Conservation (phyloP, 2,888 invertebrate species). For the Amblyteles armatorius region DNA sequence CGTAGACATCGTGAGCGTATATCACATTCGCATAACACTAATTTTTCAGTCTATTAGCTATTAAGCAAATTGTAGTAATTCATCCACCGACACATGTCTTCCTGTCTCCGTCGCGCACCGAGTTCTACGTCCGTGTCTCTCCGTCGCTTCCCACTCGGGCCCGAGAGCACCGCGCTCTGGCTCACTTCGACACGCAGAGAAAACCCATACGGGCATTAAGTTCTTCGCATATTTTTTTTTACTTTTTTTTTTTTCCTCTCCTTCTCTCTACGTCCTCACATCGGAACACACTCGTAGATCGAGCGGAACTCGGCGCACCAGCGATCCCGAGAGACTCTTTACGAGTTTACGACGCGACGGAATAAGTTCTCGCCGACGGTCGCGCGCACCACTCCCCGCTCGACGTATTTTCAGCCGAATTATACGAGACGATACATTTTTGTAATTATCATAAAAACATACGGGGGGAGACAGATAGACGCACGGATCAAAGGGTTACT, state of each 20-base stretch:
- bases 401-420: slow-evolving; percentile 51
- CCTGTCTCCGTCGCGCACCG: slow-evolving; percentile 52
- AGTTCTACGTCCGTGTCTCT: slow-evolving; percentile 21
- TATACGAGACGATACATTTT: slow-evolving; percentile 34
- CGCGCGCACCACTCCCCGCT: slow-evolving; percentile 55
- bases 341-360: not conserved
- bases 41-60: slow-evolving; percentile 81
- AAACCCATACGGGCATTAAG: slow-evolving; percentile 18
- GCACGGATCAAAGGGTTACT: slow-evolving; percentile 46
- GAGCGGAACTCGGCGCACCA: not conserved
- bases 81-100: slow-evolving; percentile 73
- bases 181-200: slow-evolving; percentile 6
- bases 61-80: slow-evolving; percentile 81
- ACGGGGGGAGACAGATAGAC: slow-evolving; percentile 14
- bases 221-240: slow-evolving; percentile 11
- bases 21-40: slow-evolving; percentile 81
- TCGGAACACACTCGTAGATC: slow-evolving; percentile 3
- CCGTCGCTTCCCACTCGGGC: slow-evolving; percentile 12
- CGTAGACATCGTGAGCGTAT: slow-evolving; percentile 79
- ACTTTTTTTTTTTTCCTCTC: not conserved
- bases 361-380: not conserved
- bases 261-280: not conserved
- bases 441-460: slow-evolving; percentile 55
- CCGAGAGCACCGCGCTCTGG: not conserved
- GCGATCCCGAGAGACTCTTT: not conserved